Base-by-base conservation (phyloP, 92 coral and sea anemone species). In the Epizoanthus fatuus region DNA sequence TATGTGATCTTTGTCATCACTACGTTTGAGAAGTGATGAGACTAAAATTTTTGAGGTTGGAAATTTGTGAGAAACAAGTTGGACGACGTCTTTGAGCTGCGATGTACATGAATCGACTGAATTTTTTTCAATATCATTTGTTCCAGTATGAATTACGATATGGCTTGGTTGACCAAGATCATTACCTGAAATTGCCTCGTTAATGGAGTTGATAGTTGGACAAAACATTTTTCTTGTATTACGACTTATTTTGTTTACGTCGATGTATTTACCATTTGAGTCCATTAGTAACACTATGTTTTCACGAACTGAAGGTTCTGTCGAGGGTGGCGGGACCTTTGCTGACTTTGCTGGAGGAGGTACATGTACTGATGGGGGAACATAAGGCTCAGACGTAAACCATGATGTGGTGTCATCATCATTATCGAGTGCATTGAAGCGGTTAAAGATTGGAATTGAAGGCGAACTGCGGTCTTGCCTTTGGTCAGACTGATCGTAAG, bases 201-300 rank as follows among this genome's bases (percentile, higher is more conserved):
- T 75, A 19, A 79, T 52, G 29, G 81, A 73, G 3, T 47, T 16
- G 20, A 85, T 75, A 2, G 82, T 74, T 3, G 84, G 84, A 9
- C 74, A 25, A 32, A 75, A 85, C 11, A 11, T 0, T 42, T 64
- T 74, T 16, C 16, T n/a, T 3, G 51, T 20, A 6, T 8, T 40
- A 6, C 15, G 9, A 8, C 73, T 44, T 9, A 85, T 52, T 75
- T 39, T 85, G 19, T 40, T 63, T 8, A 63, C 5, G 57, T 87
- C 76, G 25, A 87, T 72, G 11, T 69, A 87, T 45, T 87, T 87
- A 3, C 91, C 87, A 45, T 87, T 81, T 11, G 91, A 87, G 38
- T 81, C 83, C 16, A 57, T 81, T 10, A 87, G 77, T n/a, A 80
- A 69, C 2, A 71, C 37, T 29, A 71, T 58, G 63, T 70, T 70